phyloP scores from a whole-genome alignment of 23 tunicate species.

The Ascidia mentula region DNA sequence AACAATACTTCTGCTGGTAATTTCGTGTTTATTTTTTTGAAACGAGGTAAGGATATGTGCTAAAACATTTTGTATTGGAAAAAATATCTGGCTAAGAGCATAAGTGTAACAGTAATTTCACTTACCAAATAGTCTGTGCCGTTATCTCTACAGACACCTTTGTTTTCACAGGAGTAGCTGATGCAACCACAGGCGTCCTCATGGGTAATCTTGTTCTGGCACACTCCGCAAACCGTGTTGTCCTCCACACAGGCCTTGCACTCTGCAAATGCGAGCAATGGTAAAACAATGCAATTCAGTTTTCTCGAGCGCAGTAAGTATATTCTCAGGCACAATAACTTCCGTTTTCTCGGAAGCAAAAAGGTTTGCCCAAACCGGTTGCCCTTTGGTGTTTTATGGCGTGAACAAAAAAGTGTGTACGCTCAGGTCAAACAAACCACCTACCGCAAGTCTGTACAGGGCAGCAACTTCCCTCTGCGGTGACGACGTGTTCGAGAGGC shows the following conservation, averaged over 20 bases:
- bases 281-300: background rate
- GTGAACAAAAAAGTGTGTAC: no score
- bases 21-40: no score
- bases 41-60: background rate
- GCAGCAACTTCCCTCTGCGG: slow-evolving; percentile 68
- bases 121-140: slow-evolving; percentile 76
- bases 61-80: no score
- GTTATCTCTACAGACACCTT: slow-evolving; percentile 70
- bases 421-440: no score
- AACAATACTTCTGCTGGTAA: no score
- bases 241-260: slow-evolving; percentile 71
- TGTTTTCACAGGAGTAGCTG: slow-evolving; percentile 47
- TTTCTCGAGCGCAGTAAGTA: no score
- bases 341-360: no score
- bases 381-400: no score
- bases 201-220: slow-evolving; percentile 40
- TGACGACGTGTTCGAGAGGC: slow-evolving; percentile 52
- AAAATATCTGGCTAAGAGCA: no score
- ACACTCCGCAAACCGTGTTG: slow-evolving; percentile 27
- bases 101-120: background rate
- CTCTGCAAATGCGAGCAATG: no score
- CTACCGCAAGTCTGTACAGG: slow-evolving; percentile 74
- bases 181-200: slow-evolving; percentile 72
- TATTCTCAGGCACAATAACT: no score
- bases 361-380: no score